phyloP scores from a whole-genome alignment of 2,888 invertebrate species.

The Lapara coniferarum region DNA sequence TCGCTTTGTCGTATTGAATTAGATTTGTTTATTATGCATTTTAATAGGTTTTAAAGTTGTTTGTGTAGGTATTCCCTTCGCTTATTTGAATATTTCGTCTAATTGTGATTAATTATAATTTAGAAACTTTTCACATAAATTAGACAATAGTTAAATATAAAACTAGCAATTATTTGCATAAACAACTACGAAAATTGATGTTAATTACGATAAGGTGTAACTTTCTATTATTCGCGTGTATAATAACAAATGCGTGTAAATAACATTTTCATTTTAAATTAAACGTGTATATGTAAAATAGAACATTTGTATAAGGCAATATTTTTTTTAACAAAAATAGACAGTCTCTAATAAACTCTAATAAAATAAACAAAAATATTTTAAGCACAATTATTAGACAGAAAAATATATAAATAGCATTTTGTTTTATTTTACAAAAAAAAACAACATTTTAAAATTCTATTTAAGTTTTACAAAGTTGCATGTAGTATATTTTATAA shows the following conservation, averaged over 20 bases:
- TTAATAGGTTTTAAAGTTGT: too few relatives aligned
- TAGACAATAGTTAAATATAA: neutral
- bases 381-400: too few relatives aligned
- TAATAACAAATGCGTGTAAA: neutral
- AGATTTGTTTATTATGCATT: neutral
- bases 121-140: neutral
- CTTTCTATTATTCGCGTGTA: slow-evolving; percentile 20
- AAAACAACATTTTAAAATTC: too few relatives aligned
- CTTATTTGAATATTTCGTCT: too few relatives aligned
- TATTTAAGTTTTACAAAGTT: too few relatives aligned
- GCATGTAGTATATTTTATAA: too few relatives aligned
- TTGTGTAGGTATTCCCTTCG: too few relatives aligned
- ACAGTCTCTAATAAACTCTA: too few relatives aligned
- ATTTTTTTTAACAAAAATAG: too few relatives aligned
- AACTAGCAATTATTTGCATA: slow-evolving; percentile 12
- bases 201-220: slow-evolving; percentile 11
- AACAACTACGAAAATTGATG: slow-evolving; percentile 4
- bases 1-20: neutral
- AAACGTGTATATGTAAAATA: neutral
- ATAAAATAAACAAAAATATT: too few relatives aligned
- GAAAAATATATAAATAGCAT: too few relatives aligned
- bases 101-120: neutral
- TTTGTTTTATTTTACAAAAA: too few relatives aligned
- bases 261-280: neutral
- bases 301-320: neutral